phyloP scores from a whole-genome alignment of 2,797 vertebrate species.

The Paedocypris micromegethes region DNA sequence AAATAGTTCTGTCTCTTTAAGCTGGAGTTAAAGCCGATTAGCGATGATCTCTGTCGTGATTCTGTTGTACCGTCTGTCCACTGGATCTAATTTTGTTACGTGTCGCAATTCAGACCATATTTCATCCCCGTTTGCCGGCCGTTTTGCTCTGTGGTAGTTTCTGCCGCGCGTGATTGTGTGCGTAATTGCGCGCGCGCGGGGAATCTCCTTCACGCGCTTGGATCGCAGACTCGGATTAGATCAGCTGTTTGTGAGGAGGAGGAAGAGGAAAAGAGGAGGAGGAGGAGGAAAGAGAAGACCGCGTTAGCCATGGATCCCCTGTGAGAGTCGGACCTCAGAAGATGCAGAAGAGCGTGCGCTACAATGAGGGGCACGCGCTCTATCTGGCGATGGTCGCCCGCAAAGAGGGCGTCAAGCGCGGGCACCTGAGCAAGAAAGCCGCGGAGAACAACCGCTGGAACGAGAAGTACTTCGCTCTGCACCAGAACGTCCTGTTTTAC shows the following conservation, averaged over 20 bases:
- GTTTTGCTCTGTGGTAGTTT: neutral
- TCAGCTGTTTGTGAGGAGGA: constrained; percentile 8
- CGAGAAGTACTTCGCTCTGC: constrained; percentile 87
- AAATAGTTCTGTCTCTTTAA: constrained; percentile 78
- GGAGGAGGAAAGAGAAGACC: no score
- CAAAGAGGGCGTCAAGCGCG: constrained; percentile 83
- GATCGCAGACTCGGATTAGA: constrained; percentile 12
- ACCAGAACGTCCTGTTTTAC: constrained; percentile 92
- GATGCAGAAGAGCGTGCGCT: constrained; percentile 91
- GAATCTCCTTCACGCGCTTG: constrained; percentile 25
- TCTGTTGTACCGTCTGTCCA: constrained; percentile 69
- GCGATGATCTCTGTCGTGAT: constrained; percentile 76
- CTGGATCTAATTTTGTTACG: constrained; percentile 49
- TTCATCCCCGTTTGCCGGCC: constrained; percentile 9
- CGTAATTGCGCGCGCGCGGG: constrained; percentile 21
- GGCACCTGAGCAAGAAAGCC: constrained; percentile 85
- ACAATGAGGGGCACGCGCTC: constrained; percentile 88
- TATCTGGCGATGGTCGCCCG: constrained; percentile 83
- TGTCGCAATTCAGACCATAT: neutral
- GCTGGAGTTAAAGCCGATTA: constrained; percentile 83
- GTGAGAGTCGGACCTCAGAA: constrained; percentile 41
- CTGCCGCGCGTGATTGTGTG: neutral
- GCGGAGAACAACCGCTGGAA: constrained; percentile 90
- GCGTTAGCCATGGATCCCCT: neutral
- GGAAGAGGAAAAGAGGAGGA: neutral